Evolutionary conservation across 2,888 invertebrate species (phyloP).

Genomic region (Eudasyphora cyanicolor): DNA sequence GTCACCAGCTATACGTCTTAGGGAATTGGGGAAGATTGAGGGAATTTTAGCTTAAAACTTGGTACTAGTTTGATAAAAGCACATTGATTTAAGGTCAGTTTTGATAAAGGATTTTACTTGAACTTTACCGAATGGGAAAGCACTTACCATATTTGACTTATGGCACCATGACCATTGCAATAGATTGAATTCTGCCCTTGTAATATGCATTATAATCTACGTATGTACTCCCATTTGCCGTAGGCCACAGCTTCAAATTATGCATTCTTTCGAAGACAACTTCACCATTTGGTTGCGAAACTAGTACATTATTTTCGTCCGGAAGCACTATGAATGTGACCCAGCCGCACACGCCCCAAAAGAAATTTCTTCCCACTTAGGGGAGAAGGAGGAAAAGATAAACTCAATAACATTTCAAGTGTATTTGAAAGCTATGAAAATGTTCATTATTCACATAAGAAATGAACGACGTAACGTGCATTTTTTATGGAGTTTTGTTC

Average conservation of each 20-base stretch:
- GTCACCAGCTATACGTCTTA: no score
- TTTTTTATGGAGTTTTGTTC: background rate
- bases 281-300: background rate
- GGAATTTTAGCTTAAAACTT: no score
- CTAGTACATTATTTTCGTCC: background rate
- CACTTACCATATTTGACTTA: no score
- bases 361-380: background rate
- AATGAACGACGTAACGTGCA: background rate
- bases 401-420: background rate
- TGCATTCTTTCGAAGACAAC: background rate
- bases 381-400: background rate
- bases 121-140: no score
- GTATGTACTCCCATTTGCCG: background rate
- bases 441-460: conserved; percentile 14
- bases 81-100: no score
- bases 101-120: no score
- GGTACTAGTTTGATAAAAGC: no score
- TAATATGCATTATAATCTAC: background rate
- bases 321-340: conserved; percentile 12
- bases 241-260: background rate
- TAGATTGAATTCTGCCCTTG: no score
- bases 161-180: no score
- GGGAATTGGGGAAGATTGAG: no score
- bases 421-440: conserved; percentile 13
- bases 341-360: background rate